A percentile compares a stretch with the other conserved stretches of the same genome.
phyloP scores from a whole-genome alignment of 1,140 invertebrate genomes.

The Cyrtorhinus lividipennis region DNA sequence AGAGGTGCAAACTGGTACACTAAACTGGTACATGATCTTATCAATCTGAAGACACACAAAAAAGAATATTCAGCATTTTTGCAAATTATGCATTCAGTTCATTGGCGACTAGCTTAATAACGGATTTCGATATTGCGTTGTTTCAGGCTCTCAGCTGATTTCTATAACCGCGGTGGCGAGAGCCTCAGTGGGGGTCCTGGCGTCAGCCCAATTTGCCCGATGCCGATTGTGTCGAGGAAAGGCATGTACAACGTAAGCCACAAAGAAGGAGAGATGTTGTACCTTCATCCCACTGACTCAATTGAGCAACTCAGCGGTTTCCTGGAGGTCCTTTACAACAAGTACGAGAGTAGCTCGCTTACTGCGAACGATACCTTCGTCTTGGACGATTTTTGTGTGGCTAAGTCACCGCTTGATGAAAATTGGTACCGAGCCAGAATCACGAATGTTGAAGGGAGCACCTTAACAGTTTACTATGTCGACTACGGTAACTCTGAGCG shows the following conservation, averaged over 20 bases:
- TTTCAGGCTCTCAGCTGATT: conserved; percentile 40
- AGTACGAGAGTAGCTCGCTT: conserved; percentile 38
- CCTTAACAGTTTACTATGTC: conserved; percentile 31
- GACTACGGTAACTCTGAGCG: conserved; percentile 39
- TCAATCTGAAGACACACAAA: too few species aligned
- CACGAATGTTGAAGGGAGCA: neutral
- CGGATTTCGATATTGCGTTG: too few species aligned
- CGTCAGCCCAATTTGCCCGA: conserved; percentile 37
- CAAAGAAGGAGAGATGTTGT: conserved; percentile 38
- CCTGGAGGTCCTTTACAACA: conserved; percentile 36
- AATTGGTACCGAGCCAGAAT: conserved; percentile 37
- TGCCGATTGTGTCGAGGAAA: conserved; percentile 38
- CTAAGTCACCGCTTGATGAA: conserved; percentile 38
- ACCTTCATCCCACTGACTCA: conserved; percentile 36
- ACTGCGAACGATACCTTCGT: conserved; percentile 41
- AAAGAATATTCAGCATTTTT: too few species aligned
- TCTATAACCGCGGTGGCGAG: conserved; percentile 39
- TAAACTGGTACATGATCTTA: too few species aligned
- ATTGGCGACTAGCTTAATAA: too few species aligned
- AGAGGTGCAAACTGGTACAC: too few species aligned
- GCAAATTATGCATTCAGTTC: too few species aligned
- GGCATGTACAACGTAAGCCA: conserved; percentile 36
- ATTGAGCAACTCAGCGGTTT: too few species aligned
- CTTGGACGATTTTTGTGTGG: conserved; percentile 38
- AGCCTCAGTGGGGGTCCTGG: conserved; percentile 37